These are phyloP conservation scores for Pipistrellus pipistrellus DNA, from an alignment of 2,797 vertebrate species.

Conservation along the genomic window DNA sequence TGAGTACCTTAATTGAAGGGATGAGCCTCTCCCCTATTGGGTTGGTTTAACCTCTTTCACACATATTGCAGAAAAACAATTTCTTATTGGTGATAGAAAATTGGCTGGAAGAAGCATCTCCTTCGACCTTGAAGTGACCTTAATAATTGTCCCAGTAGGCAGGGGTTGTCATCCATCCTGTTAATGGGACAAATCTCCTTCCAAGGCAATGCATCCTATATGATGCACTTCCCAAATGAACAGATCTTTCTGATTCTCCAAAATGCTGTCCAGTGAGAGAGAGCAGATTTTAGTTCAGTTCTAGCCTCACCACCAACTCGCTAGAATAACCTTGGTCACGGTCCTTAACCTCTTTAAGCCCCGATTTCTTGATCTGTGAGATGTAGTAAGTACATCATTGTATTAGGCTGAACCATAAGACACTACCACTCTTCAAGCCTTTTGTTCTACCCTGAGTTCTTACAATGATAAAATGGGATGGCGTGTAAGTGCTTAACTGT, in stretches of 20 bases:
- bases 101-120: constrained; percentile 45
- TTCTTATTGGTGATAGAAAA: constrained; percentile 58
- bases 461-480: background rate
- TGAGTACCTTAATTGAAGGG: background rate
- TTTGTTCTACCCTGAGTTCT: background rate
- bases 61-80: constrained; percentile 54
- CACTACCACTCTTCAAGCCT: background rate
- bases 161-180: constrained; percentile 42
- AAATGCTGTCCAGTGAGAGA: background rate
- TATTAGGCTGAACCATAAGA: background rate
- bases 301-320: background rate
- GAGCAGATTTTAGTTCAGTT: background rate
- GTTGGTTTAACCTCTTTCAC: constrained; percentile 37
- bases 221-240: constrained; percentile 22
- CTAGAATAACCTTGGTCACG: background rate
- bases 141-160: constrained; percentile 44
- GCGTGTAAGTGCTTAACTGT: background rate
- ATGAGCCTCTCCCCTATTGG: background rate
- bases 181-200: constrained; percentile 47
- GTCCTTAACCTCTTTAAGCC: background rate
- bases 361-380: background rate
- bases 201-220: background rate
- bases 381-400: background rate
- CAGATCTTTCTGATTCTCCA: background rate
- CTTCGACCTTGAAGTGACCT: constrained; percentile 58